Percentiles rank a stretch among this genome's conserved stretches.
These are phyloP conservation scores for Aricia agestis DNA, from an alignment of 1,140 invertebrate genomes.

Conservation along the genomic window DNA sequence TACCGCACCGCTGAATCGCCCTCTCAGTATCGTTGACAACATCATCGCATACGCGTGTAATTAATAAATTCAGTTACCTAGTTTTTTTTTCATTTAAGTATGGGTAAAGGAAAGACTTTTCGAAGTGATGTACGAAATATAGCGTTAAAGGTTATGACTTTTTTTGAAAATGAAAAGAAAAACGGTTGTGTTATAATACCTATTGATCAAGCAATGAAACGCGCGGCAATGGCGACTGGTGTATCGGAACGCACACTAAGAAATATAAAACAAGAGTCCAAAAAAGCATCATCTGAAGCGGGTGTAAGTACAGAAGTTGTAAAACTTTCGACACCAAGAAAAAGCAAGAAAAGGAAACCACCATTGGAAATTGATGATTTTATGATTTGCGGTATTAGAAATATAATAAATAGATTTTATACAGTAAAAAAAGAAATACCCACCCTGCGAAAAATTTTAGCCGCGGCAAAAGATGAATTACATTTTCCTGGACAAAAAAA, in stretches of 20 bases:
- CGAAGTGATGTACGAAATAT: too few species aligned
- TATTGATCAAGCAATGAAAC: background rate
- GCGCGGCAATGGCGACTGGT: background rate
- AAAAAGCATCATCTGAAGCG: background rate
- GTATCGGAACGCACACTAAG: background rate
- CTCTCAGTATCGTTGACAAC: slow-evolving; percentile 4
- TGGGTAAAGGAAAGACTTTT: too few species aligned
- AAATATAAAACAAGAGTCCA: background rate
- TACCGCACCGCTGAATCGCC: slow-evolving; percentile 8
- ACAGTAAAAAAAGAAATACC: slow-evolving; percentile 22
- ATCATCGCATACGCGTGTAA: background rate
- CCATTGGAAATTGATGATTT: background rate
- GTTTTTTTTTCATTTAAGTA: too few species aligned
- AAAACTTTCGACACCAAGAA: background rate
- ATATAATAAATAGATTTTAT: slow-evolving; percentile 21
- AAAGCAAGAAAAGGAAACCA: background rate
- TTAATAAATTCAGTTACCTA: background rate
- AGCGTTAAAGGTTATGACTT: background rate
- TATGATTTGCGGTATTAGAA: background rate
- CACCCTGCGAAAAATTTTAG: slow-evolving; percentile 18
- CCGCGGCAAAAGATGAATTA: slow-evolving; percentile 9
- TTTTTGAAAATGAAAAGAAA: background rate
- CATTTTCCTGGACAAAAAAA: slow-evolving; percentile 19
- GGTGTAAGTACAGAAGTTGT: background rate
- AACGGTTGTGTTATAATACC: background rate